Evolutionary conservation across 2,113 vertebrate species (phyloP), one percentile per base, ranked within the genome.

Genomic region (Symphodus melops): DNA sequence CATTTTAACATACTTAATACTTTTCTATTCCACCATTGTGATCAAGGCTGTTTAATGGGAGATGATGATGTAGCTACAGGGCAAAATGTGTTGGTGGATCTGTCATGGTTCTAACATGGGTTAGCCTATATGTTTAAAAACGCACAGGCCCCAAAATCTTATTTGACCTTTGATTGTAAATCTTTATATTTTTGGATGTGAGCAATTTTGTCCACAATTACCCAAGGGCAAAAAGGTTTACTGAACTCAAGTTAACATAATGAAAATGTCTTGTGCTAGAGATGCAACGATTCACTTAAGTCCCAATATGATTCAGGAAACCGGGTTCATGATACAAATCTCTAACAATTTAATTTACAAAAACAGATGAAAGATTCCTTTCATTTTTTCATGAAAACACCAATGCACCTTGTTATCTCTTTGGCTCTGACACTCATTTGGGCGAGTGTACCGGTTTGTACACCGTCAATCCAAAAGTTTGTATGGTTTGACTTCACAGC

Each of bases 221-320:
- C 39, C 86, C 48, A 37, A 8, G 65, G 85, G 75, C 68, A 72
- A 61, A 72, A 16, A 37, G 9, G 25, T 46, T 33, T 33, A 33
- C 28, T 41, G n/a, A 25, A 42, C 57, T 14, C 9, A 9, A 41
- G 20, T 66, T 12, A 51, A 54, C 64, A 46, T 68, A 68, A 57
- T 82, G 62, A 60, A 81, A 85, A 74, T 53, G 63, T 83, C 89
- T 89, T 86, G 71, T 84, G 7, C n/a, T n/a, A n/a, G n/a, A n/a
- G n/a, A n/a, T n/a, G n/a, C n/a, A n/a, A n/a, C n/a, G n/a, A n/a
- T n/a, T n/a, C n/a, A n/a, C n/a, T n/a, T n/a, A n/a, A n/a, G n/a
- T n/a, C n/a, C n/a, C n/a, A n/a, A n/a, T n/a, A n/a, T n/a, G n/a
- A n/a, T n/a, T n/a, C n/a, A n/a, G n/a, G n/a, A n/a, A n/a, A n/a